These are phyloP conservation scores for Toxonevra muliebris DNA, from an alignment of 2,888 invertebrate genomes.

Conservation along the genomic window DNA sequence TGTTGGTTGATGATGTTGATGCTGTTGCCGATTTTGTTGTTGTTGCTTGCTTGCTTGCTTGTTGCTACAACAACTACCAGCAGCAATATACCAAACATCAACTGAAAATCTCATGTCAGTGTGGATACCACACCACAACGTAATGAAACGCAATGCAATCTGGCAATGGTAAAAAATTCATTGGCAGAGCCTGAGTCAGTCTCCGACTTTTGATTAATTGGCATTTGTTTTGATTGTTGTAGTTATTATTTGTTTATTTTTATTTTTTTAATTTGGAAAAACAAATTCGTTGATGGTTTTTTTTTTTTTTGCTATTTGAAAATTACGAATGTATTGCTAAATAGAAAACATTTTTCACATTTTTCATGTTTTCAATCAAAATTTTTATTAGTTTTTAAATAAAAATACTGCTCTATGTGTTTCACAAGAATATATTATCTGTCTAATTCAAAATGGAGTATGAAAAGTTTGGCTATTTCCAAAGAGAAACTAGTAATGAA, in stretches of 20 bases:
- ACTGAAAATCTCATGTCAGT: too few relatives aligned
- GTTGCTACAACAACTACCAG: background rate
- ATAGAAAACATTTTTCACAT: constrained; percentile 31
- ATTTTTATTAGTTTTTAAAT: background rate
- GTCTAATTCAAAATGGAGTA: too few relatives aligned
- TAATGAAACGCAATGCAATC: too few relatives aligned
- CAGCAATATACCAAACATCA: background rate
- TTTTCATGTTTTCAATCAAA: constrained; percentile 20
- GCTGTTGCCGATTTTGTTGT: background rate
- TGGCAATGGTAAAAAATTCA: background rate
- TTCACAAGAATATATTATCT: too few relatives aligned
- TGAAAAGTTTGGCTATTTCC: too few relatives aligned
- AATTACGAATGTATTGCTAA: too few relatives aligned
- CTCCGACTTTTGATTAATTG: constrained; percentile 43
- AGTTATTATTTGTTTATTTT: background rate
- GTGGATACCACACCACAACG: background rate
- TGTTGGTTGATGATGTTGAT: background rate
- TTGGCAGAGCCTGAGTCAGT: constrained; percentile 4
- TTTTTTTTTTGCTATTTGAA: constrained; percentile 12
- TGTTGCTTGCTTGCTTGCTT: too few relatives aligned
- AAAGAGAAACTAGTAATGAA: too few relatives aligned
- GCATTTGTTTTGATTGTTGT: constrained; percentile 42
- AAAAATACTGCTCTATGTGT: too few relatives aligned
- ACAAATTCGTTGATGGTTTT: background rate
- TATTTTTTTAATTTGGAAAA: constrained; percentile 30